Base-by-base conservation (phyloP, 2,888 invertebrate genomes). In the Alsophila aescularia region DNA sequence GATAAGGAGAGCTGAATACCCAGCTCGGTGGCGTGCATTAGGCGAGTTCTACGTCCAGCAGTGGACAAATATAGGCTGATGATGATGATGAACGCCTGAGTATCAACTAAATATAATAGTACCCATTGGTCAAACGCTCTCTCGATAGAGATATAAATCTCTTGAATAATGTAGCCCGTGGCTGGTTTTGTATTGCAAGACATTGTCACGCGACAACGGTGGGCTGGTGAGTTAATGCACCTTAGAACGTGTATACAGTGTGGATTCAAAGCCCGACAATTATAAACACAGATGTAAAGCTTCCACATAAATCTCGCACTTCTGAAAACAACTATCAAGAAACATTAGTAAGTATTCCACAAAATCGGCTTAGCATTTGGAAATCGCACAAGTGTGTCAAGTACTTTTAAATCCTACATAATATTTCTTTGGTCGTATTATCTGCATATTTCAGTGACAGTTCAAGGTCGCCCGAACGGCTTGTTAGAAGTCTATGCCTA, bases 261-360 rank as follows among this genome's bases (percentile, higher is more conserved):
- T 35, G 12, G 43, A 50, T 47, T 35, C 27, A 15, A 37, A 41
- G 5, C 16, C 40, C 13, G 27, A 50, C 24, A 37, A 56, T 41
- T 40, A 45, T 52, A 72, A 72, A 59, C 59, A 65, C 75, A 75
- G 68, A 69, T 74, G 73, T 69, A 67, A 49, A 47, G 64, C 62
- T 61, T 67, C 66, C 57, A 60, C 68, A 71, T 64, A 60, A 69
- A 70, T 66, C 60, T 64, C 51, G 55, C 49, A 53, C 64, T 69
- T 62, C 51, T 52, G 58, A 67, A 64, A 66, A 44, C 55, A 56
- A 52, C 52, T 60, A 61, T 67, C 62, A 57, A 42, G 49, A 52
- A 50, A 48, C 39, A 27, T 41, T 40, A 10, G 14, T n/a, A n/a
- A n/a, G 2, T 37, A 43, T 49, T 43, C n/a, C 44, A 52, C 39